These are phyloP conservation scores for Mylabris phalerata DNA, from an alignment of 1,140 invertebrate species.

Conservation along the genomic window DNA sequence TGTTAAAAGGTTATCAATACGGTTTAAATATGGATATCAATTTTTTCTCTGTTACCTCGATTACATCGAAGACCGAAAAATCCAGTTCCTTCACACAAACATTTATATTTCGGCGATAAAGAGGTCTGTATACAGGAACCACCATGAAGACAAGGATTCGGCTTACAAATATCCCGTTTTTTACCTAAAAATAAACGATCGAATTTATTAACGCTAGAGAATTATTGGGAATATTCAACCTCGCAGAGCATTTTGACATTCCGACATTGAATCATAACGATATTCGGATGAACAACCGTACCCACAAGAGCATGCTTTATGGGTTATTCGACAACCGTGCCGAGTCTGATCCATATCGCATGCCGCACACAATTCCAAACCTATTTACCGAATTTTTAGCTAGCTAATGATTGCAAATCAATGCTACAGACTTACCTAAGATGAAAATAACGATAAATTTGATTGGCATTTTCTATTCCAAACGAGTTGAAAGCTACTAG, in stretches of 20 bases:
- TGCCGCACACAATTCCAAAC: conserved; percentile 27
- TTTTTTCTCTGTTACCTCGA: conserved; percentile 31
- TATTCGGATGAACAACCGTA: conserved; percentile 50
- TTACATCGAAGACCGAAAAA: conserved; percentile 59
- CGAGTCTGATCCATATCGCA: conserved; percentile 44
- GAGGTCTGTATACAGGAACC: conserved; percentile 64
- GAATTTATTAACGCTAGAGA: not conserved
- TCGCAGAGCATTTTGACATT: conserved; percentile 47
- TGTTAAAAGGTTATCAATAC: not conserved
- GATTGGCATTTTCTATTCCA: conserved; percentile 7
- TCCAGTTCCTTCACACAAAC: conserved; percentile 65
- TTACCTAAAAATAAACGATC: conserved; percentile 44
- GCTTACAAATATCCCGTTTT: conserved; percentile 53
- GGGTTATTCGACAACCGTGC: conserved; percentile 50
- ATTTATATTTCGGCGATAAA: conserved; percentile 58
- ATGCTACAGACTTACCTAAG: conserved; percentile 5
- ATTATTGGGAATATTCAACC: conserved; percentile 34
- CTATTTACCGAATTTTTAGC: conserved; percentile 19
- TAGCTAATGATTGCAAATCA: not conserved
- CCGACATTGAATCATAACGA: conserved; percentile 44
- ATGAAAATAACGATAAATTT: conserved; percentile 13
- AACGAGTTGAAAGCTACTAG: not conserved
- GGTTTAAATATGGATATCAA: not conserved
- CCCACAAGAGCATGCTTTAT: conserved; percentile 46
- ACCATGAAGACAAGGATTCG: conserved; percentile 53